Base-by-base conservation (phyloP, 2,888 invertebrate species). In the Dyspetes luteomarginatus region DNA sequence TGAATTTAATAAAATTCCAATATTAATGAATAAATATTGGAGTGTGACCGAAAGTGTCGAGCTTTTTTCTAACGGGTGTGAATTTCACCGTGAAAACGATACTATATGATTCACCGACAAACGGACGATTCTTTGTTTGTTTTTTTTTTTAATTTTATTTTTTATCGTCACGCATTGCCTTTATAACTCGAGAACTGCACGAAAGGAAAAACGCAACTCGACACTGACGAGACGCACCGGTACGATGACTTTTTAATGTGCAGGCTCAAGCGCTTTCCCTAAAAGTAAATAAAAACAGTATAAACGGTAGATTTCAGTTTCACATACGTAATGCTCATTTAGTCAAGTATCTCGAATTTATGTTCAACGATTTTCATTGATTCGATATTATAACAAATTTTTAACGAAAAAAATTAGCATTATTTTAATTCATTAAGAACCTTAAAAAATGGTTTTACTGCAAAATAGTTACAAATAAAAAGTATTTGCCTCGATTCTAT, bases 11-110 rank as follows among this genome's bases (percentile, higher is more conserved):
- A 5, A 9, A 36, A n/a, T n/a, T 36, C 2, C 5, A 9, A 9
- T 5, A 36, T 9, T 36, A 36, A 36, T 0, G 36, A 5, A 36
- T 36, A 36, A 36, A 36, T 12, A 7, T n/a, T 12, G 7, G 58
- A 7, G 24, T 28, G 36, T 4, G 15, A 50, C 45, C 45, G 55
- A 82, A 30, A 19, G 36, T 45, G n/a, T 2, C 26, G 9, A 4
- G 9, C 9, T 36, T 36, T 3, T 1, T 62, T 45, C 68, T n/a
- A 74, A 75, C 74, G 74, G 15, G 48, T 74, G 64, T 74, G 65
- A 81, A 58, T 83, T 82, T 83, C 72, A 82, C 71, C 74, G 75
- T 75, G 74, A 82, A 83, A 83, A 75, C 50, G 30, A 76, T 50
- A 19, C 26, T 30, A 45, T 26, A 3, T 9, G 36, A 9, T 36